Base-by-base conservation (phyloP, 2,888 invertebrate genomes). In the Capitulum mitella region DNA sequence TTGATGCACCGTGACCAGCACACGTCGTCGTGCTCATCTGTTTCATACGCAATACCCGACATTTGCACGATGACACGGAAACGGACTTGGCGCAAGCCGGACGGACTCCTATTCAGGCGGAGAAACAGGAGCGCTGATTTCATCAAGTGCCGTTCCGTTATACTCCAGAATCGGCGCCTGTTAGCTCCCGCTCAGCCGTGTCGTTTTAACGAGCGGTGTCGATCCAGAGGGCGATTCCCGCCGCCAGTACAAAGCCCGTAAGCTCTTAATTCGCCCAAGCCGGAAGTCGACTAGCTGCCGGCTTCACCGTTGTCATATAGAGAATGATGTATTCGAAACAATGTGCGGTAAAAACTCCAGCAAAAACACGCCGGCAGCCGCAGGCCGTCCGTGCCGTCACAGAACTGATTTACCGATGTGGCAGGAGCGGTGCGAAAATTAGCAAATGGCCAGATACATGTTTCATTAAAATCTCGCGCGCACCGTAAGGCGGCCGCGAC, bases 251-350 rank as follows among this genome's bases (percentile, higher is more conserved):
- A 5, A 3, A n/a, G 22, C 26, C 29, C 61, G 16, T 29, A n/a
- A 58, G 32, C 61, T 32, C 32, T 32, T 61, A 61, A 70, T 70
- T 64, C 34, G 37, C 37, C 37, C 5, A 16, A 8, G 37, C 70
- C 70, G 70, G 70, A 70, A 70, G 37, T 37, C 29, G 32, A 12
- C 19, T 37, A 19, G 19, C 37, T 70, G 70, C 37, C 70, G 37
- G 37, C 37, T 70, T 70, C 3, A 10, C 37, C 29, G 37, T 34
- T 70, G 70, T 70, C 70, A 70, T 70, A 70, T 70, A 37, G 37
- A 34, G 37, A 37, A 70, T 70, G 70, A 70, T 70, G 32, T 70
- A 70, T 70, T 32, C 32, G 70, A 70, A 37, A 70, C 70, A 70
- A 70, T 70, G 70, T 70, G 70, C 37, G 70, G 37, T 70, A 70